phyloP scores from a whole-genome alignment of 2,797 vertebrate species.

The Cercopithecus neglectus region DNA sequence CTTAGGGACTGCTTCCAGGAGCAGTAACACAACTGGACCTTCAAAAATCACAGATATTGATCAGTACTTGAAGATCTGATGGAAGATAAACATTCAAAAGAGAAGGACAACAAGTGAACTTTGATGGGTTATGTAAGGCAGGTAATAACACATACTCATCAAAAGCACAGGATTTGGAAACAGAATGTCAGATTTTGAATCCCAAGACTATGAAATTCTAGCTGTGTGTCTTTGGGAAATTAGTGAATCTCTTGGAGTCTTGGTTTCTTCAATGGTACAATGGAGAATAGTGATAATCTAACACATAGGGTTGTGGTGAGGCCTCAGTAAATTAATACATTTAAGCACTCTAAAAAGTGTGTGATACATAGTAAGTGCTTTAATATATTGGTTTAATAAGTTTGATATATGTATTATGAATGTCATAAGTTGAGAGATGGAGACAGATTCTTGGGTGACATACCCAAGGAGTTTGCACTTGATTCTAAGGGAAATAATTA shows the following conservation, averaged over 20 bases:
- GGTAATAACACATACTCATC: not conserved
- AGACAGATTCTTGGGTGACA: not conserved
- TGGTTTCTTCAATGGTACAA: not conserved
- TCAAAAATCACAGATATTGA: not conserved
- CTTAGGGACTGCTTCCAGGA: not conserved
- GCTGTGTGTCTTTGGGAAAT: not conserved
- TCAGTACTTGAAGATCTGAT: not conserved
- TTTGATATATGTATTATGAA: not conserved
- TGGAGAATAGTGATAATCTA: not conserved
- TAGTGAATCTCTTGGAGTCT: not conserved
- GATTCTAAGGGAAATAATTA: not conserved
- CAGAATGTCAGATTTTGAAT: not conserved
- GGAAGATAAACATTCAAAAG: not conserved
- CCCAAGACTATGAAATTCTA: not conserved
- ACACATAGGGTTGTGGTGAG: not conserved
- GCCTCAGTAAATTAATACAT: not conserved
- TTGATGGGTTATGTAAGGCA: not conserved
- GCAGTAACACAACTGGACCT: not conserved
- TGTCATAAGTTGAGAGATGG: not conserved
- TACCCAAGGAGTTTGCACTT: not conserved
- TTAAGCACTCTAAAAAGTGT: not conserved
- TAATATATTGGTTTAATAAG: not conserved
- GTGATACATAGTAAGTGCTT: not conserved
- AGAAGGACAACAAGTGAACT: not conserved
- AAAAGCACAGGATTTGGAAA: not conserved